Base-by-base conservation (phyloP, 2,888 invertebrate genomes). In the Macrophya alboannulata region DNA sequence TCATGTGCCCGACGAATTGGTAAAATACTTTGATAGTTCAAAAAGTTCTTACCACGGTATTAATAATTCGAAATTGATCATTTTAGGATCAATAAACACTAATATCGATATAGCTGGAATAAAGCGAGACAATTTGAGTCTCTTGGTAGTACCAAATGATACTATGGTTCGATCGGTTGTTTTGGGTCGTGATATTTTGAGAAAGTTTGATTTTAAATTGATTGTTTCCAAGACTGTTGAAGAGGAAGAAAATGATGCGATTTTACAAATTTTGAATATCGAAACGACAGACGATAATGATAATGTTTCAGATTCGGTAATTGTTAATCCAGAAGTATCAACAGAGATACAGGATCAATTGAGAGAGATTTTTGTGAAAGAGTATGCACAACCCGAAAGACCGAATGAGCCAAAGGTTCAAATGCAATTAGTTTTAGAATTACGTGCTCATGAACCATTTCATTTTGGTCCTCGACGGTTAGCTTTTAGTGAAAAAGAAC, bases 381-480 rank as follows among this genome's bases (percentile, higher is more conserved):
- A 86, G 17, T 87, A 87, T 55, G 77, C 86, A 40, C 48, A 79
- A 17, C 43, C 85, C 5, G 65, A 21, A 51, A 87, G 86, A 84
- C 76, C 86, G 40, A 62, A 62, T 17, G 40, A 15, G 15, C 84
- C 87, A 43, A 86, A 81, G 62, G 62, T 86, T n/a, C 83, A 85
- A 37, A 84, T 86, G 81, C 82, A 87, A 40, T 71, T 87, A 31
- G 84, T 81, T 55, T 84, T 86, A 43, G 84, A 83, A 48, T 21
- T 86, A 10, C 72, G 31, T 51, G 25, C 84, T 55, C 71, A 21
- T 12, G 84, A 84, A 71, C 68, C 86, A 15, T 87, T 86, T 65
- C 25, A 83, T 74, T 86, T 77, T 76, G 83, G 84, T 76, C 87
- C 86, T 25, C 85, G 86, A 85, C 84, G 86, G 84, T 55, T 87